Base-by-base conservation (phyloP, 2,113 vertebrate genomes). In the Ahaetulla prasina region DNA sequence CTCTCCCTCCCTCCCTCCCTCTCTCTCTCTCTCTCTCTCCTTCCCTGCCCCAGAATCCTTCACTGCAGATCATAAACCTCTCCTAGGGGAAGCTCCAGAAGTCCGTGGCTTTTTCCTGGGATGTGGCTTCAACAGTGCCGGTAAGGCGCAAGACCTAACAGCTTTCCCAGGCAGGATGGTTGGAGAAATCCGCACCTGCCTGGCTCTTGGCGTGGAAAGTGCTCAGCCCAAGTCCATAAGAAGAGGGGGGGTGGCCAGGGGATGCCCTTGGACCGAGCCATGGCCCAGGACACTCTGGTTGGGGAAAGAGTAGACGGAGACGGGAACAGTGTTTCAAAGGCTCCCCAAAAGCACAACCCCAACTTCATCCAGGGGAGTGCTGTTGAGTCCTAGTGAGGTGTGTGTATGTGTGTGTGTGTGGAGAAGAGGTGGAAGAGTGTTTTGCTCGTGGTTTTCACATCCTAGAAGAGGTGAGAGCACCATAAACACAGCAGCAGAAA, bases 121-220 rank as follows among this genome's bases (percentile, higher is more conserved):
- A 93, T 99, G 99, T 0, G 99, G 99, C 92, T 99, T 99, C 97
- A 99, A 99, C 97, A 99, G 99, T 0, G 99, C 99, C 0, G 99
- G 99, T 99, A 97, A 96, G 98, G 53, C 7, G 0, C 10, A 35
- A 50, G 16, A 43, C 57, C 8, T 16, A n/a, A 22, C 74, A 22
- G 20, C 18, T 18, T 43, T 22, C 35, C 35, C 18, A 22, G 35
- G 35, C 35, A 80, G 18, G 18, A 9, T 1, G 2, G 35, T 10
- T 22, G 18, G 3, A 8, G 74, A 43, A 80, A 80, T 22, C 35
- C 0, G 18, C 18, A 22, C 11, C 47, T 27, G 43, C 10, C 16
- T 87, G 85, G 85, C 45, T 50, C 5, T 27, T 30, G 10, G 85
- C 22, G 1, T 12, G 85, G 85, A 50, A 87, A 23, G 11, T 14